phyloP scores from a whole-genome alignment of 2,113 vertebrate genomes.

The Ctenodactylus gundi region DNA sequence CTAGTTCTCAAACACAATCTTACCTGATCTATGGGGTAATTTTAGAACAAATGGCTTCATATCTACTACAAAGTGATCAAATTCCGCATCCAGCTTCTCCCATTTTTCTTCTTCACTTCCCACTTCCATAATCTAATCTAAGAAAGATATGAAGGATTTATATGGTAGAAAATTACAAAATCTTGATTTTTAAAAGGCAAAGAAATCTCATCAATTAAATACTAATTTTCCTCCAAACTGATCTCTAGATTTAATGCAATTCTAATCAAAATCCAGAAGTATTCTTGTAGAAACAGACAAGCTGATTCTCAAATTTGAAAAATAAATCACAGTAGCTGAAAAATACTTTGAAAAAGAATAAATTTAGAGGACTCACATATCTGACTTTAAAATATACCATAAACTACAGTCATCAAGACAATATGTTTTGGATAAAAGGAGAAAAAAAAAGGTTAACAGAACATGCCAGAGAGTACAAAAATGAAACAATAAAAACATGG shows the following conservation, averaged over 20 bases:
- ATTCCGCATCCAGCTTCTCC: constrained; percentile 91
- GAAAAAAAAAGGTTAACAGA: background rate
- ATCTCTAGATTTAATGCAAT: background rate
- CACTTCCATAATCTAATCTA: constrained; percentile 79
- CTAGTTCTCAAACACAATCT: constrained; percentile 57
- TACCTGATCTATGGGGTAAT: constrained; percentile 89
- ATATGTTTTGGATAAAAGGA: background rate
- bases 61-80: constrained; percentile 91
- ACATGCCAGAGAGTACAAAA: background rate
- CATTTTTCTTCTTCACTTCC: constrained; percentile 85
- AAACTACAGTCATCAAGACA: background rate
- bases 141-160: constrained; percentile 45
- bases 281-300: background rate
- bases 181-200: constrained; percentile 18
- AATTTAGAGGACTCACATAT: background rate
- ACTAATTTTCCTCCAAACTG: background rate
- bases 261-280: background rate
- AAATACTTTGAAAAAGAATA: background rate
- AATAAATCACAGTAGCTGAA: background rate
- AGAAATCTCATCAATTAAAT: constrained; percentile 13
- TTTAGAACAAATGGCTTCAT: constrained; percentile 95
- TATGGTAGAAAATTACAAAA: constrained; percentile 29
- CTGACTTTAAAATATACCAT: background rate
- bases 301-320: background rate
- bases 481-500: background rate